Evolutionary conservation across 2,113 vertebrate species (phyloP), one percentile per base, ranked within the genome.

Genomic region (Fregetta grallaria): DNA sequence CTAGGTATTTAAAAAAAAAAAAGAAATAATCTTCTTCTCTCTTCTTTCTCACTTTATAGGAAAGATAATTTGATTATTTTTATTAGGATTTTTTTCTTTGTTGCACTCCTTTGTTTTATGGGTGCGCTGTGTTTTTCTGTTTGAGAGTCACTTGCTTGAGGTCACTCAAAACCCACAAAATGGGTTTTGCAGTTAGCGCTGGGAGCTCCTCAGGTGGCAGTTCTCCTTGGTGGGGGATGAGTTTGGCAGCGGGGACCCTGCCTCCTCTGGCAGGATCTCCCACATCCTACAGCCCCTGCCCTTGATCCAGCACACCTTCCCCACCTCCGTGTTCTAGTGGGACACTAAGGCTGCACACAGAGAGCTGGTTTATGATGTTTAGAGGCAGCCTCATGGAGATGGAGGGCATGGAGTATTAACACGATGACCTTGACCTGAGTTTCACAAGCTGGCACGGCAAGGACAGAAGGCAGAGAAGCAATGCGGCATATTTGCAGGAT

Each of bases 301-400:
- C 42, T 40, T 6, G 19, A 29, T 9, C 7, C 6, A 0, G 19
- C 3, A 25, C 26, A 4, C 44, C 75, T 19, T 71, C 56, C 40
- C 34, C 27, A 9, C 15, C 2, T 2, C 45, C 9, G 0, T 2
- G 11, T 27, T 22, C 27, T 4, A 5, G 12, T 2, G 27, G 40
- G 85, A 47, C 2, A 4, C 11, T 1, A 5, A 29, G 52, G 18
- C 45, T 47, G 30, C 19, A 3, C 7, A 2, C 4, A 10, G 10
- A 11, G 8, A 55, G 9, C 50, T 21, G 22, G 3, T 30, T 75
- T 30, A 72, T 27, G n/a, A 12, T 9, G 1, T 2, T 49, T 18
- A 7, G 2, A 15, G 79, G 21, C 56, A 42, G 42, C 14, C 49
- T 56, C 3, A 2, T 10, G 56, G 49, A 14, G 25, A 10, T 4